Conservation (phyloP, 23 tunicate species). For the Clavelina lepadiformis region DNA sequence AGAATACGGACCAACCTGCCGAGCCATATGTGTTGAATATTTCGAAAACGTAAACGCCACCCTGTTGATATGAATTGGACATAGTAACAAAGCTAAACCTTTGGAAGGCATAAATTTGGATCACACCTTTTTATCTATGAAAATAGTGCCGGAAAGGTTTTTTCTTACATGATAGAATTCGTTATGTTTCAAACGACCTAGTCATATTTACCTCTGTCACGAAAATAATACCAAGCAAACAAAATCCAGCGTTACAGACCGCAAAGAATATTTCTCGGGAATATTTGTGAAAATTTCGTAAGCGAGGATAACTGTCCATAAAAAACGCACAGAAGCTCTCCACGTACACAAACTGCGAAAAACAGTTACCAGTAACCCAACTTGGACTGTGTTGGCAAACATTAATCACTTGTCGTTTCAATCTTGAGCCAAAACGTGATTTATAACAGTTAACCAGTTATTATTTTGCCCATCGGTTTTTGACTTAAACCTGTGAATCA, state of each 20-base stretch:
- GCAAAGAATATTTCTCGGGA: constrained; percentile 6
- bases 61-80: constrained; percentile 35
- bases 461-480: too few relatives aligned
- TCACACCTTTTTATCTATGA: too few relatives aligned
- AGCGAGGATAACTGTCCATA: constrained; percentile 23
- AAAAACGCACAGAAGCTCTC: constrained; percentile 28
- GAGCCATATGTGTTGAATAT: constrained; percentile 47
- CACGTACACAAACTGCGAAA: constrained; percentile 39
- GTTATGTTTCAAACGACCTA: too few relatives aligned
- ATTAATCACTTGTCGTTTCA: too few relatives aligned
- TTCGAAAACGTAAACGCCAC: constrained; percentile 55
- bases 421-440: too few relatives aligned
- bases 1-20: constrained; percentile 45
- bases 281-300: constrained; percentile 6
- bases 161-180: too few relatives aligned
- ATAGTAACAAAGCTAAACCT: too few relatives aligned
- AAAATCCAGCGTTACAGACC: not conserved
- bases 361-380: not conserved
- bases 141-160: too few relatives aligned
- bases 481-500: constrained; percentile 26
- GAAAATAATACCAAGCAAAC: constrained; percentile 14
- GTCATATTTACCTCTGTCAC: constrained; percentile 31
- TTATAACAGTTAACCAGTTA: too few relatives aligned
- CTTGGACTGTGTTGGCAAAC: not conserved
- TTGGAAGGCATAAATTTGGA: too few relatives aligned